These are phyloP conservation scores for Ischnus inquisitorius DNA, from an alignment of 2,888 invertebrate genomes.

Conservation along the genomic window DNA sequence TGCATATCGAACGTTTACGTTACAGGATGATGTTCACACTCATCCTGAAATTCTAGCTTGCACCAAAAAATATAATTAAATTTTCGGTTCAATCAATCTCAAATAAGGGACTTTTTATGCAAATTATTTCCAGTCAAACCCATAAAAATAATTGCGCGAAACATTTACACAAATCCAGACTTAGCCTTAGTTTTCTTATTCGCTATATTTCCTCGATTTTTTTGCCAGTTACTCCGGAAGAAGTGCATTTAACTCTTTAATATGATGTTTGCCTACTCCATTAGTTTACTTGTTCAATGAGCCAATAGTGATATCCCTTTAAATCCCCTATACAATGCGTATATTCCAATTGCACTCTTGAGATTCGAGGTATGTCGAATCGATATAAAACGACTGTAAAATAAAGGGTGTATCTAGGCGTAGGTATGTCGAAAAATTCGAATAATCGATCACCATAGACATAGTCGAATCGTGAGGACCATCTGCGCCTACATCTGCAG, in stretches of 20 bases:
- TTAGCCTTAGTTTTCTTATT: no score
- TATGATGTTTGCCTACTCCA: background rate
- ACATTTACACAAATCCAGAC: no score
- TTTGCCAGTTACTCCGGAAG: no score
- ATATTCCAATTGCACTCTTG: slow-evolving; percentile 25
- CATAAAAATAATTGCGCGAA: no score
- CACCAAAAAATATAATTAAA: no score
- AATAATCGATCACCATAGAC: slow-evolving; percentile 64
- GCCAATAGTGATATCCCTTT: background rate
- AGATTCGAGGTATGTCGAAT: slow-evolving; percentile 37
- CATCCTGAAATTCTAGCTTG: no score
- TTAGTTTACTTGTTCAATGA: background rate
- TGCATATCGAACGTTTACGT: background rate
- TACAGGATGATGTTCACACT: background rate
- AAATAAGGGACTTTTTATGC: no score
- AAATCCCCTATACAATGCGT: slow-evolving; percentile 4
- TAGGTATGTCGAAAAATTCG: slow-evolving; percentile 50
- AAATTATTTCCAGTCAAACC: no score
- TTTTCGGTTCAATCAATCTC: no score
- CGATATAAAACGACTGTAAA: slow-evolving; percentile 54
- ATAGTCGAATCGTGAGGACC: slow-evolving; percentile 69
- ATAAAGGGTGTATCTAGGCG: slow-evolving; percentile 52
- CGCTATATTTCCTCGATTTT: no score
- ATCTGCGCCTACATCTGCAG: slow-evolving; percentile 80
- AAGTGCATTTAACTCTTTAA: no score